phyloP scores from a whole-genome alignment of 2,888 invertebrate genomes.

The Biston stratarius region DNA sequence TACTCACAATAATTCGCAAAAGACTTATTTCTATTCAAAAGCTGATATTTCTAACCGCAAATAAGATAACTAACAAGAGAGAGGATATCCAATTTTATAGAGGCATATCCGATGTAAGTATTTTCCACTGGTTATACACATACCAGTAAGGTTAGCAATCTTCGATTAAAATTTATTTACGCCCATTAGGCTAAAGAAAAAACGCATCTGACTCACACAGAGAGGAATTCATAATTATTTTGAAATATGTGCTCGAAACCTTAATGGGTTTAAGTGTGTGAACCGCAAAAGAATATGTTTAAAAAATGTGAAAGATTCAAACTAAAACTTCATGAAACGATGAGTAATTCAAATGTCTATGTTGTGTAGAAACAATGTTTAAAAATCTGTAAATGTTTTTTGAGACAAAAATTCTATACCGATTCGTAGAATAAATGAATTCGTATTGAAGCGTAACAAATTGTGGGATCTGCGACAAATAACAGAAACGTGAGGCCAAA shows the following conservation, averaged over 20 bases:
- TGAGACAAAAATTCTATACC: conserved; percentile 1
- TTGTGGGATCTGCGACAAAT: conserved; percentile 38
- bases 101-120: conserved; percentile 34
- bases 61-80: conserved; percentile 20
- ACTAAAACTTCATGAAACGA: conserved; percentile 15
- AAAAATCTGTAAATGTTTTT: conserved; percentile 1
- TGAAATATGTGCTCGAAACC: conserved; percentile 33
- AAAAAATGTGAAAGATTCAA: conserved; percentile 12
- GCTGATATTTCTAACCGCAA: conserved; percentile 16
- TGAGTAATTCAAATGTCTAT: background rate
- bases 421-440: conserved; percentile 8
- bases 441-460: conserved; percentile 39
- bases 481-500: conserved; percentile 53
- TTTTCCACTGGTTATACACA: conserved; percentile 24
- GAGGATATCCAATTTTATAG: conserved; percentile 36
- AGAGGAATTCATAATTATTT: conserved; percentile 38
- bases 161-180: conserved; percentile 42
- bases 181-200: conserved; percentile 29
- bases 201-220: conserved; percentile 40
- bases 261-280: conserved; percentile 39
- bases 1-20: conserved; percentile 13
- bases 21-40: conserved; percentile 1
- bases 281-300: conserved; percentile 24
- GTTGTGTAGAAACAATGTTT: conserved; percentile 10
- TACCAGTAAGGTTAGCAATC: conserved; percentile 36